These are phyloP conservation scores for Lepidocyrtoides sp. DNA, from an alignment of 2,888 invertebrate genomes.

Conservation along the genomic window DNA sequence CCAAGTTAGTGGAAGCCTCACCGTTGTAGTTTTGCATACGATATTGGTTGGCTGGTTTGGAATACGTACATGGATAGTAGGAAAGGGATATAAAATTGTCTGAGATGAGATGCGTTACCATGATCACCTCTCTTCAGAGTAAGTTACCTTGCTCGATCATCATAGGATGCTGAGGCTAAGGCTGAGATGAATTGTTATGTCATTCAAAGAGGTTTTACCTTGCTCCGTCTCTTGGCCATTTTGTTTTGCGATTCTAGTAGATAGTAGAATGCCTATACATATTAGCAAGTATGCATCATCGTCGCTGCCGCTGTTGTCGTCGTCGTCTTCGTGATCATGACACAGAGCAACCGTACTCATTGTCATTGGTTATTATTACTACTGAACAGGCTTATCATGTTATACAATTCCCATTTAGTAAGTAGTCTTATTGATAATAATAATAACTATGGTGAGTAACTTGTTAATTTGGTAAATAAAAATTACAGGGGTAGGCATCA, in stretches of 20 bases:
- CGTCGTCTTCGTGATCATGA: conserved; percentile 43
- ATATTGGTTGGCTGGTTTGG: background rate
- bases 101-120: conserved; percentile 57
- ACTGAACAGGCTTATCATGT: background rate
- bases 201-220: conserved; percentile 78
- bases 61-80: background rate
- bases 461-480: background rate
- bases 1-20: no score
- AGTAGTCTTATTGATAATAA: background rate
- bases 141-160: conserved; percentile 75
- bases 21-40: no score
- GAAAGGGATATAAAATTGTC: background rate
- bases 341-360: conserved; percentile 30
- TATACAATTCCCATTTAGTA: background rate
- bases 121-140: conserved; percentile 70
- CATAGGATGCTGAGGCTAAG: conserved; percentile 66
- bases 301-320: background rate
- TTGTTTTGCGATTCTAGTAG: conserved; percentile 42
- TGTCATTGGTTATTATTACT: no score
- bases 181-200: conserved; percentile 76
- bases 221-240: conserved; percentile 80
- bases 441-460: background rate
- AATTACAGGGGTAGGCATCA: no score
- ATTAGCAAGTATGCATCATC: background rate
- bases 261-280: background rate